Percentiles rank a stretch among this genome's conserved stretches.
Evolutionary conservation across 2,888 invertebrate species (phyloP).

Genomic region (Polietes domitor): DNA sequence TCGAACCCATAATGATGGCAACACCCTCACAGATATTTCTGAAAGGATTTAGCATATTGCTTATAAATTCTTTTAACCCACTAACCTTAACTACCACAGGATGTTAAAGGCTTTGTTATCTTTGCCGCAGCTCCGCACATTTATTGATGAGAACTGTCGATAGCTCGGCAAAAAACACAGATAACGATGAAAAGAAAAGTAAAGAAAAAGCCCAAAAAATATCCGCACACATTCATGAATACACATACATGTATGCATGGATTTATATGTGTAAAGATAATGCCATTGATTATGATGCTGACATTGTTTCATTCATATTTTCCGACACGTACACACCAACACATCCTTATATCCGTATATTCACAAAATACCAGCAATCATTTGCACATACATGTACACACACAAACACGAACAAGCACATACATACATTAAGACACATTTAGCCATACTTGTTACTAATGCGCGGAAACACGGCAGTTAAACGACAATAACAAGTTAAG

Average conservation of each 20-base stretch:
- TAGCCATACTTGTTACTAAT: slow-evolving; percentile 50
- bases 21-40: slow-evolving; percentile 17
- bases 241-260: slow-evolving; percentile 13
- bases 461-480: slow-evolving; percentile 55
- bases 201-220: slow-evolving; percentile 5
- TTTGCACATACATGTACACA: slow-evolving; percentile 7
- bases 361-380: slow-evolving; percentile 18
- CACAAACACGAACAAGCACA: neutral
- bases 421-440: slow-evolving; percentile 1
- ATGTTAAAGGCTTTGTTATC: slow-evolving; percentile 50
- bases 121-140: slow-evolving; percentile 13
- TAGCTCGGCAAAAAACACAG: slow-evolving; percentile 39
- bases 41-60: slow-evolving; percentile 43
- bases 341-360: neutral
- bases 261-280: slow-evolving; percentile 35
- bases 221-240: neutral
- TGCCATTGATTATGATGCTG: slow-evolving; percentile 50
- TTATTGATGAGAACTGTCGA: slow-evolving; percentile 46
- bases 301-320: slow-evolving; percentile 33
- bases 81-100: slow-evolving; percentile 32
- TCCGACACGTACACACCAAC: slow-evolving; percentile 2
- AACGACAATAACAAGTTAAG: slow-evolving; percentile 60
- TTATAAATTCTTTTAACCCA: slow-evolving; percentile 42
- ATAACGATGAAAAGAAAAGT: slow-evolving; percentile 38
- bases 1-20: slow-evolving; percentile 6